Percentiles rank a stretch among this genome's conserved stretches.
phyloP scores from a whole-genome alignment of 2,113 vertebrate genomes.

The Ophthalmolycus amberensis region DNA sequence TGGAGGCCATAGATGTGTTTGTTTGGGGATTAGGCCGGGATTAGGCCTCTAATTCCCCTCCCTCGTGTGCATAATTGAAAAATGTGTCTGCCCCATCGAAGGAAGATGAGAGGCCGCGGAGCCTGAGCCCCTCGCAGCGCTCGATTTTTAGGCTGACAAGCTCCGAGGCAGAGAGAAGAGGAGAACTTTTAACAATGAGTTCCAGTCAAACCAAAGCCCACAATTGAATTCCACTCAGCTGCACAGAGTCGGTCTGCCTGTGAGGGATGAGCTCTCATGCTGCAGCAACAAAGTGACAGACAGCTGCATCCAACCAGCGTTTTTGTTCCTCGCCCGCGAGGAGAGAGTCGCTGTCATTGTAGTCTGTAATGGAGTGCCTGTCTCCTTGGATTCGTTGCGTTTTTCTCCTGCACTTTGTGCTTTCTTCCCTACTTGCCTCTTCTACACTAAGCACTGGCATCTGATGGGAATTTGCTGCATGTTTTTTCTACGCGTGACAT shows the following conservation, averaged over 20 bases:
- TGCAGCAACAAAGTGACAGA: conserved; percentile 35
- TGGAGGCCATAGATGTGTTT: conserved; percentile 79
- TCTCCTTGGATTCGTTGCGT: conserved; percentile 29
- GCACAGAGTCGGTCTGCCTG: conserved; percentile 16
- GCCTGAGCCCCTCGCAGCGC: conserved; percentile 37
- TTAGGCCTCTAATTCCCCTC: conserved; percentile 77
- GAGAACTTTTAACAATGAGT: conserved; percentile 54
- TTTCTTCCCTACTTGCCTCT: neutral
- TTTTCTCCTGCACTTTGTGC: conserved; percentile 10
- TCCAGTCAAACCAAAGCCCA: conserved; percentile 27
- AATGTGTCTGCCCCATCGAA: conserved; percentile 66
- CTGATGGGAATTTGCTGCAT: conserved; percentile 4
- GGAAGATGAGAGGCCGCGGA: conserved; percentile 43
- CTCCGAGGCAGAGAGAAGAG: conserved; percentile 20
- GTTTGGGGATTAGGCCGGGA: conserved; percentile 79
- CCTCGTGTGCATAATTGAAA: conserved; percentile 81
- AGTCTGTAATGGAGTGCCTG: conserved; percentile 24
- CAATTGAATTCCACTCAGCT: conserved; percentile 44
- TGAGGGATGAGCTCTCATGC: conserved; percentile 31
- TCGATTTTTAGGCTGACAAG: conserved; percentile 32
- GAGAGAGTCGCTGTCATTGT: conserved; percentile 26
- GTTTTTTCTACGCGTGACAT: neutral
- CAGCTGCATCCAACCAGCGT: conserved; percentile 22
- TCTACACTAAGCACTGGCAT: neutral
- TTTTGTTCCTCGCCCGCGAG: conserved; percentile 24